Evolutionary conservation across 2,888 invertebrate genomes (phyloP).

Genomic region (Drosophila mimetica): DNA sequence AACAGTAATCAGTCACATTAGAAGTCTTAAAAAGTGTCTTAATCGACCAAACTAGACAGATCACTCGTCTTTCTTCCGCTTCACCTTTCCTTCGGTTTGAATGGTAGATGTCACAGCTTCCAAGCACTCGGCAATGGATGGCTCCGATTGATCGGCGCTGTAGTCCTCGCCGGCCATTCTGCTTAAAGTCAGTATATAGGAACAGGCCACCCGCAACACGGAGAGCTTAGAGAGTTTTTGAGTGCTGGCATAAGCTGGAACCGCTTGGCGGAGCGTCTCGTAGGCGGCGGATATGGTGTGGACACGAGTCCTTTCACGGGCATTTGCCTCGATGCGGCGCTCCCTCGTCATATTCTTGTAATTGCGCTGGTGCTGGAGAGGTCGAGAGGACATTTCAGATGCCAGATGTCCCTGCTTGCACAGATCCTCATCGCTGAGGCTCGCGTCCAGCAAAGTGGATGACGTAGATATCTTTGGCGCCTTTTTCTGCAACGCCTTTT

Average conservation of each 20-base stretch:
- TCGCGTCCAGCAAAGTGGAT: not conserved
- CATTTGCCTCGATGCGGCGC: conserved; percentile 96
- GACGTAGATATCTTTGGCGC: not conserved
- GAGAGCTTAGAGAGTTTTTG: conserved; percentile 97
- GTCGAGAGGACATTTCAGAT: conserved; percentile 75
- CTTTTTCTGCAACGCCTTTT: conserved; percentile 28
- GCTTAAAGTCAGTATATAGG: conserved; percentile 95
- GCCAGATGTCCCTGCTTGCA: conserved; percentile 13
- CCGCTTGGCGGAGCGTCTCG: conserved; percentile 92
- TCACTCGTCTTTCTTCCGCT: conserved; percentile 92
- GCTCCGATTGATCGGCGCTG: conserved; percentile 86
- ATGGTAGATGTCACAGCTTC: conserved; percentile 96
- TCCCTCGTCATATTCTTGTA: conserved; percentile 98
- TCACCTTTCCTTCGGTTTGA: conserved; percentile 94
- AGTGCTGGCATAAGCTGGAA: conserved; percentile 96
- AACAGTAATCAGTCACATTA: conserved; percentile 27
- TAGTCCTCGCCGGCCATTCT: conserved; percentile 90
- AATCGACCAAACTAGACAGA: not conserved
- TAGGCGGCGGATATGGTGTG: conserved; percentile 98
- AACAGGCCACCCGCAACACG: conserved; percentile 95
- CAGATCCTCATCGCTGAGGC: conserved; percentile 25
- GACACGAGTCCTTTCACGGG: conserved; percentile 95
- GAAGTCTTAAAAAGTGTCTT: conserved; percentile 38
- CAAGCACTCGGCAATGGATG: conserved; percentile 90
- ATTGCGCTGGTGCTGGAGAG: conserved; percentile 91